These are phyloP conservation scores for Trididemnum miniatum DNA, from an alignment of 23 tunicate genomes.

Conservation along the genomic window DNA sequence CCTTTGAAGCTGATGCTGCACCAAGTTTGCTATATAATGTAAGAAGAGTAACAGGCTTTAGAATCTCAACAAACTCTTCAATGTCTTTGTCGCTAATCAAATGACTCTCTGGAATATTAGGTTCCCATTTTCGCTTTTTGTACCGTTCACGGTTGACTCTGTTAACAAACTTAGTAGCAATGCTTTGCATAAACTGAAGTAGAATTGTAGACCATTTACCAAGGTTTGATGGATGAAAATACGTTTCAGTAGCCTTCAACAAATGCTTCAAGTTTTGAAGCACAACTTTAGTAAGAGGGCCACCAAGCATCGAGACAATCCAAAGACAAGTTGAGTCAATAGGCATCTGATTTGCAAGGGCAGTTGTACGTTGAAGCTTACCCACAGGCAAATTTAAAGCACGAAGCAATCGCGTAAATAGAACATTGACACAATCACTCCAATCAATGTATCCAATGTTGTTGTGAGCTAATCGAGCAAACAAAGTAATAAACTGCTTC, in stretches of 20 bases:
- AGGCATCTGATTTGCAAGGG: slow-evolving; percentile 42
- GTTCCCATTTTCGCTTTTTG: slow-evolving; percentile 54
- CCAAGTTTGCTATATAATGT: slow-evolving; percentile 66
- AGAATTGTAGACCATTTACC: slow-evolving; percentile 67
- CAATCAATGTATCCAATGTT: slow-evolving; percentile 87
- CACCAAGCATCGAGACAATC: slow-evolving; percentile 83
- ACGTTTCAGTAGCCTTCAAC: slow-evolving; percentile 73
- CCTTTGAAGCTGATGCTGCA: slow-evolving; percentile 38
- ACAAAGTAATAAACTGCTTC: slow-evolving; percentile 49
- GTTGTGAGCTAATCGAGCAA: slow-evolving; percentile 83
- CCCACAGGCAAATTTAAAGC: slow-evolving; percentile 85
- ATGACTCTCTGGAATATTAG: slow-evolving; percentile 60
- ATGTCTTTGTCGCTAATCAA: slow-evolving; percentile 65
- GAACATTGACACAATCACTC: slow-evolving; percentile 35
- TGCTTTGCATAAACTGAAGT: slow-evolving; percentile 50
- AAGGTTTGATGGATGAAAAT: slow-evolving; percentile 76
- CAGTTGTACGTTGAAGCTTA: slow-evolving; percentile 60
- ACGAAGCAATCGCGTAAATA: slow-evolving; percentile 62
- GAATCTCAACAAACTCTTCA: slow-evolving; percentile 55
- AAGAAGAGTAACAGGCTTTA: slow-evolving; percentile 77
- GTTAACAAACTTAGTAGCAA: slow-evolving; percentile 48
- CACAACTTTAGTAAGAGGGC: slow-evolving; percentile 38
- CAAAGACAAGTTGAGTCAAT: slow-evolving; percentile 57
- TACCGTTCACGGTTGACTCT: slow-evolving; percentile 73
- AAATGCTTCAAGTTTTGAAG: slow-evolving; percentile 48